Evolutionary conservation across 2,888 invertebrate genomes (phyloP).

Genomic region (Biston stratarius): DNA sequence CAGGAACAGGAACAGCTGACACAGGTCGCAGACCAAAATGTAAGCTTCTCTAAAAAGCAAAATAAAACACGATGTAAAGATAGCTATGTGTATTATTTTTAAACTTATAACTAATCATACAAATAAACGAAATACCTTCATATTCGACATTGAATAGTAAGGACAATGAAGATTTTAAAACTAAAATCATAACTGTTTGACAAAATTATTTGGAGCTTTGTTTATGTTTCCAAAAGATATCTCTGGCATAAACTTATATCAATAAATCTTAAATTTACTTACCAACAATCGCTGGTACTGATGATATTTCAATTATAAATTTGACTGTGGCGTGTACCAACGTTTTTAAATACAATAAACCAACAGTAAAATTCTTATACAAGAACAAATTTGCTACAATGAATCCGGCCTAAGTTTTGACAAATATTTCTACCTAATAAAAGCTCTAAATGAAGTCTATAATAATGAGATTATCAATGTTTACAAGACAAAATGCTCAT

Average conservation of each 20-base stretch:
- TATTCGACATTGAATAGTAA: constrained; percentile 15
- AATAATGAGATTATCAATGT: constrained; percentile 36
- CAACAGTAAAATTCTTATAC: neutral
- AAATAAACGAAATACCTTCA: constrained; percentile 38
- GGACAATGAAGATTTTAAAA: constrained; percentile 16
- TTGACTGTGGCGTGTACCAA: neutral
- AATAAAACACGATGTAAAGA: constrained; percentile 32
- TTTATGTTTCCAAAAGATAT: constrained; percentile 2
- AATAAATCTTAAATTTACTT: neutral
- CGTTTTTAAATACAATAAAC: neutral
- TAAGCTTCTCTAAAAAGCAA: neutral
- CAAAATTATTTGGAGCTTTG: neutral
- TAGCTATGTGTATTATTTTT: constrained; percentile 47
- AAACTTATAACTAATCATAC: constrained; percentile 43
- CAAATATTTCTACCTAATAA: constrained; percentile 3
- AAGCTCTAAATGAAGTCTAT: constrained; percentile 16
- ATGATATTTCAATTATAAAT: neutral
- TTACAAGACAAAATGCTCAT: constrained; percentile 28
- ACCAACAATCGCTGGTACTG: neutral
- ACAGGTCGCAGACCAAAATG: too few relatives aligned
- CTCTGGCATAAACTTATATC: neutral
- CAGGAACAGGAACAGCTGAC: too few relatives aligned
- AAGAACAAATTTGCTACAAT: neutral
- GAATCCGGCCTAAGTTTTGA: constrained; percentile 1
- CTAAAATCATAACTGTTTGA: constrained; percentile 9